Percentiles rank a stretch among this genome's conserved stretches.
These are phyloP conservation scores for Bubo scandiacus DNA, from an alignment of 2,113 vertebrate genomes.

Conservation along the genomic window DNA sequence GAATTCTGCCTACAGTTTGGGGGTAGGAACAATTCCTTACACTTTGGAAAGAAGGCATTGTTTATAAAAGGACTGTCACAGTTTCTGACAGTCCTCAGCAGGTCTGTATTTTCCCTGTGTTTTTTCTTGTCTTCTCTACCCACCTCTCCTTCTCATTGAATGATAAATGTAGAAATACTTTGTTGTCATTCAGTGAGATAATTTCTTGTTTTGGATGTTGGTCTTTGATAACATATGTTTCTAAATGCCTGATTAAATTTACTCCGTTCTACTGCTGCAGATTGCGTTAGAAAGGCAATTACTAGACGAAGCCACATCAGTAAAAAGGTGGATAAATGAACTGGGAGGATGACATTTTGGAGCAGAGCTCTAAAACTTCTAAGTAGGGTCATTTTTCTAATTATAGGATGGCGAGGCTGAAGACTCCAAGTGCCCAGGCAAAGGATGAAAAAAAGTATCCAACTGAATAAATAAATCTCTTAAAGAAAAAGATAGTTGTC, in stretches of 20 bases:
- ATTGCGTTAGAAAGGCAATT: background rate
- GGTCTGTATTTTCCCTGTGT: background rate
- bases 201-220: background rate
- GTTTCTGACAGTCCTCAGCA: background rate
- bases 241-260: background rate
- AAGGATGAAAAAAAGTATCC: conserved; percentile 69
- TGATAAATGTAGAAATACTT: background rate
- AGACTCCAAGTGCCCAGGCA: conserved; percentile 65
- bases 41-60: background rate
- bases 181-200: background rate
- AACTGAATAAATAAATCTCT: conserved; percentile 79
- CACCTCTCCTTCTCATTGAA: background rate
- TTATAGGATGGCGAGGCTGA: conserved; percentile 60
- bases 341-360: background rate
- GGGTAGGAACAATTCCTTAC: background rate
- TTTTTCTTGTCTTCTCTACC: background rate
- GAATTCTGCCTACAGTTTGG: background rate
- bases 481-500: conserved; percentile 70
- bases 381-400: conserved; percentile 59
- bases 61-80: background rate
- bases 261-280: background rate
- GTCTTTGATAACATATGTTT: background rate
- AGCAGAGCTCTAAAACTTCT: conserved; percentile 37
- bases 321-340: conserved; percentile 42
- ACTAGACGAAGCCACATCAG: background rate